These are phyloP conservation scores for Manacus vitellinus DNA, from an alignment of 2,113 vertebrate species.

Conservation along the genomic window DNA sequence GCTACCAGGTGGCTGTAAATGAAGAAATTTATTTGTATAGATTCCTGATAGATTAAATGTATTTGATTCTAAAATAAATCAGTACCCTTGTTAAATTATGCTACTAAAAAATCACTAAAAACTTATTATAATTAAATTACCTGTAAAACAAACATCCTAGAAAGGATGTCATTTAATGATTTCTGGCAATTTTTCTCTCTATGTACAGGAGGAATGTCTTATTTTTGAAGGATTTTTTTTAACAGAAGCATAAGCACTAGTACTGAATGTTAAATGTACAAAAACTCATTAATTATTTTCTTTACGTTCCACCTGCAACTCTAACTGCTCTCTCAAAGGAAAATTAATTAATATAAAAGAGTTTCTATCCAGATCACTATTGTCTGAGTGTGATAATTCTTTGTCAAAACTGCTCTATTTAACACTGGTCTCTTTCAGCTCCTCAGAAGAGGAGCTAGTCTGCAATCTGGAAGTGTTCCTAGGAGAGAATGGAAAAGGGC, in stretches of 20 bases:
- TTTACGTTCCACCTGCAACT: neutral
- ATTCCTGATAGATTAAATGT: neutral
- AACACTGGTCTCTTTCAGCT: constrained; percentile 8
- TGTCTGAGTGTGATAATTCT: neutral
- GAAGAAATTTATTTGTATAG: neutral
- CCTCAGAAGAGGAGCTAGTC: neutral
- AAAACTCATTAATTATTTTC: neutral
- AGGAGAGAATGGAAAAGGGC: constrained; percentile 5
- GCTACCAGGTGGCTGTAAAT: neutral
- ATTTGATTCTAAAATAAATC: neutral
- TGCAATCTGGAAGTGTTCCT: constrained; percentile 34
- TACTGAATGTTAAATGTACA: neutral
- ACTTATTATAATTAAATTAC: neutral
- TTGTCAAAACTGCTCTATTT: constrained; percentile 9
- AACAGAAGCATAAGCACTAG: neutral
- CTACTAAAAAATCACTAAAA: neutral
- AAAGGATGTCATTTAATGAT: neutral
- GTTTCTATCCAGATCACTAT: neutral
- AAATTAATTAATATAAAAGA: neutral
- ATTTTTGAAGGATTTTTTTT: neutral
- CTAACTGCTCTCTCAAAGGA: neutral
- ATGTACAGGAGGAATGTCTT: neutral
- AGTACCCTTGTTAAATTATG: neutral
- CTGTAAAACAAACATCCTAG: neutral
- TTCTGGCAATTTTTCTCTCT: neutral